Evolutionary conservation across 2,888 invertebrate genomes (phyloP), one percentile per base, ranked within the genome.

Genomic region (Deroplatys truncata): DNA sequence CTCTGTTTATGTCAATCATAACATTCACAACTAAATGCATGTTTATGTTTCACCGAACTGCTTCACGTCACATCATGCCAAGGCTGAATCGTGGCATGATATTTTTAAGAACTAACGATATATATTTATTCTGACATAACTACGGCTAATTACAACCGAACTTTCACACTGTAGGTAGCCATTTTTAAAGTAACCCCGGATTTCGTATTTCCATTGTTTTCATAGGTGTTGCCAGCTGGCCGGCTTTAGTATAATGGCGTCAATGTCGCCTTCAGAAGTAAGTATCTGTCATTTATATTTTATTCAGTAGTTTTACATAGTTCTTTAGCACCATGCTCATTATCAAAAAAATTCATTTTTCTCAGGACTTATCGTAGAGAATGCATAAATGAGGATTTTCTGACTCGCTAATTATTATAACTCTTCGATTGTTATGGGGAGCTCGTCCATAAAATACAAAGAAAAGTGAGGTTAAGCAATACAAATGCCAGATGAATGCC

Each of bases 241-340:
- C 90, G 89, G 88, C 29, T 88, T 72, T 93, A 94, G 94, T 94
- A 95, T 95, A 95, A 96, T 96, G 96, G 96, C 96, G 94, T 95
- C 96, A 94, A 95, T 96, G 95, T 96, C 96, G 93, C 96, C 96
- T 94, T 96, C 96, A 93, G 96, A 96, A 95, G 96, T 96, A 94
- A 94, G 95, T 94, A 7, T 72, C 5, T 72, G 90, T 91, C 72
- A 84, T n/a, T 85, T 49, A 25, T 49, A 49, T 85, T 82, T 49
- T 89, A 82, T 89, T 86, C 20, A 8, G 7, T 72, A 72, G 56
- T 25, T 72, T 72, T 72, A 72, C 3, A 72, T 0, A 72, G 25
- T 72, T 72, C 20, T 72, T 4, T 72, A 1, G 16, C 25, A 72
- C 5, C 20, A 20, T 25, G 20, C 2, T 25, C 25, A 72, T 72